Evolutionary conservation across 2,888 invertebrate species (phyloP), one percentile per base, ranked within the genome.

Genomic region (Cryptocephalus moraei): DNA sequence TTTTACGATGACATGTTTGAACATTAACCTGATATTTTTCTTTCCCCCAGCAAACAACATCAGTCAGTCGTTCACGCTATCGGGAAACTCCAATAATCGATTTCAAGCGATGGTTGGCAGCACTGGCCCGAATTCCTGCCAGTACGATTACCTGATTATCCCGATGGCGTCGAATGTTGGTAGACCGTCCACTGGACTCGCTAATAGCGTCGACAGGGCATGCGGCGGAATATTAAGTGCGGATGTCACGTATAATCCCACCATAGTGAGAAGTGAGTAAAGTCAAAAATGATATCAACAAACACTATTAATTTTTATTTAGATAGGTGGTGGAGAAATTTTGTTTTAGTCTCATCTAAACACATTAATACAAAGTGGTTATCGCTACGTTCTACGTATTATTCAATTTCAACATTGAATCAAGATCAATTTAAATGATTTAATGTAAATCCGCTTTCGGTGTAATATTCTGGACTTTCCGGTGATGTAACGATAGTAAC

Each of bases 161-260:
- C 89, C 90, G 0, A 89, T 90, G 63, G 84, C 84, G 0, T 73
- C 77, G 14, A 85, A 84, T 60, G 77, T 81, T 13, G 84, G 84
- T 2, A 70, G 81, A 47, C 63, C 72, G 6, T 64, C 66, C 4
- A 75, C 76, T 33, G 78, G 78, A 0, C 75, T 76, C 41, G 76
- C 78, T 36, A 75, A 79, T 1, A 89, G 85, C 59, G 84, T 86
- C 2, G 90, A 91, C 68, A 76, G 90, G 46, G 79, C 91, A 34
- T 91, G 90, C 59, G 90, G 90, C 0, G 89, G 89, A 3, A 82
- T 85, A 0, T 82, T 90, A 57, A 84, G 82, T 45, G 79, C 80
- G 1, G 89, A 90, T 62, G 75, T 84, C 2, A 81, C 82, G 1
- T 77, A 82, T 61, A 75, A 78, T 49, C 74, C 82, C 9, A 76